phyloP scores from a whole-genome alignment of 2,113 vertebrate species.

The Eurystomus gularis region DNA sequence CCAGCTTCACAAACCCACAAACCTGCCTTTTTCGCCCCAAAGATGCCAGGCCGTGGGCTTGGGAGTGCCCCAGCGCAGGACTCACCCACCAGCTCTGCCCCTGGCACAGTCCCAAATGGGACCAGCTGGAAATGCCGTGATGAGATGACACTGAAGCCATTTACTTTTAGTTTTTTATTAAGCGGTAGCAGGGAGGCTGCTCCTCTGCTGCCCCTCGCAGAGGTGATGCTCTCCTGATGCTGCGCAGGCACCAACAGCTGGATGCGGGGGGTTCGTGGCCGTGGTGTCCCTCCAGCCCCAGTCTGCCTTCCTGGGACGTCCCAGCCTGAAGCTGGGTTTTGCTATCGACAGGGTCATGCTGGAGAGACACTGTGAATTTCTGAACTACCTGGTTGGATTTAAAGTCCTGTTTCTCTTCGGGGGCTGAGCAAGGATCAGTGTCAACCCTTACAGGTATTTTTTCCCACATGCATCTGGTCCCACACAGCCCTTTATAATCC shows the following conservation, averaged over 20 bases:
- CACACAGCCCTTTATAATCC: neutral
- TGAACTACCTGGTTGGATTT: neutral
- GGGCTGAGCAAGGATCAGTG: neutral
- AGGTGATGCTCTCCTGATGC: neutral
- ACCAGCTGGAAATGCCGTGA: rapidly evolving
- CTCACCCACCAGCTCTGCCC: neutral
- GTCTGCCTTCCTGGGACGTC: neutral
- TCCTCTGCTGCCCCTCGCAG: rapidly evolving
- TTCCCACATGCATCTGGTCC: neutral
- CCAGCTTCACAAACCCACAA: neutral
- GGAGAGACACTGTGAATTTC: neutral
- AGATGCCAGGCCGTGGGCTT: neutral
- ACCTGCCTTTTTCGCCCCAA: neutral
- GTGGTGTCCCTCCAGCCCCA: neutral
- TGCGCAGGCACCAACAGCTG: neutral
- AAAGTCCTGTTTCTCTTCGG: neutral
- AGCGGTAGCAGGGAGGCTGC: neutral
- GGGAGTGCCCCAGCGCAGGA: neutral
- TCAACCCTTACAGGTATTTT: neutral
- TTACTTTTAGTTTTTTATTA: neutral
- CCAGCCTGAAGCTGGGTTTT: neutral
- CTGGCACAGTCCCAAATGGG: rapidly evolving
- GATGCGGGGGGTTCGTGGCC: rapidly evolving
- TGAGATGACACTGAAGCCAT: neutral
- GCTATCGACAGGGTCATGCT: no score